Evolutionary conservation across 2,888 invertebrate species (phyloP), one percentile per base, ranked within the genome.

Genomic region (Catocala nupta): DNA sequence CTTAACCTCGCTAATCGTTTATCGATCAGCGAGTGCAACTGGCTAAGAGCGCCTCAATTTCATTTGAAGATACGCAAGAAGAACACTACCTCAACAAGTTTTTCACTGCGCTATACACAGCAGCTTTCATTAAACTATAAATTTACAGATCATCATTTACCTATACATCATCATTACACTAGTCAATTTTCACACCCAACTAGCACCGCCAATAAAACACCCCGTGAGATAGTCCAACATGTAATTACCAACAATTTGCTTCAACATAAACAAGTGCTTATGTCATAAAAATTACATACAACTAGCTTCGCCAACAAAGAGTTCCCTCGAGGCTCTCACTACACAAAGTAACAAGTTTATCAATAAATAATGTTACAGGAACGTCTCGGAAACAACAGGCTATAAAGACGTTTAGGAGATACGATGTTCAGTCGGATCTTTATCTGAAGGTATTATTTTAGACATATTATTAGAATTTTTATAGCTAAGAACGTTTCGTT

Each of bases 311-410:
- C 44, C 63, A 74, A 78, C 74, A 79, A 74, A 77, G 72, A 64
- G 69, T 50, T 68, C 73, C 61, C 69, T 12, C 39, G 66, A 72
- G 71, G 51, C 65, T 47, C 59, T 73, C 71, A 57, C 65, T 53
- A 70, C 65, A 73, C 75, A 71, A 78, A 80, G 78, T 83, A 81
- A 81, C 82, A 85, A 85, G 81, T 80, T 82, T 74, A 72, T 75
- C 81, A 80, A 86, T 86, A 87, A 85, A 86, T 86, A 85, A 84
- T 82, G 73, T 75, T 76, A 73, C 73, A 75, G 80, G 80, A 80
- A 81, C 77, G 76, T 78, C 75, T 73, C 61, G 69, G 73, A 79
- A 25, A 78, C 72, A 79, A 68, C 73, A 67, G 55, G 65, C 73
- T 62, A 73, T 70, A 71, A 58, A 60, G 53, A 59, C 62, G 13